Evolutionary conservation across 2,797 vertebrate genomes (phyloP).

Genomic region (Lerista edwardsae): DNA sequence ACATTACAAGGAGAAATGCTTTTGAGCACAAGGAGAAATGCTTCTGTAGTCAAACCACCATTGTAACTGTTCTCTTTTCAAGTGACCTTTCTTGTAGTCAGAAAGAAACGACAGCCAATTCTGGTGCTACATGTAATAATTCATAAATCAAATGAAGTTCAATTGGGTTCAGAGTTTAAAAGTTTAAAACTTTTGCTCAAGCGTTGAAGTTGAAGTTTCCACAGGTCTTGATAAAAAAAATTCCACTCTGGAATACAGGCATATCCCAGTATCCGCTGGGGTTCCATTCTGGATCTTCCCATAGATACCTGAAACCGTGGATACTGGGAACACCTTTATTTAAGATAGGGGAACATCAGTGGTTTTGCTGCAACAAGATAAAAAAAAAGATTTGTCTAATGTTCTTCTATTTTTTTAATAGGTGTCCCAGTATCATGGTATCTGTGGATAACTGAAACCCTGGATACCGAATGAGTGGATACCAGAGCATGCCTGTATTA

Average conservation of each 20-base stretch:
- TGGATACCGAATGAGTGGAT: too few species aligned
- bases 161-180: conserved; percentile 86
- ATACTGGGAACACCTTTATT: too few species aligned
- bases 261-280: too few species aligned
- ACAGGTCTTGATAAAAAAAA: conserved; percentile 72
- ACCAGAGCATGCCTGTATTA: too few species aligned
- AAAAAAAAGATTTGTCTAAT: too few species aligned
- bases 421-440: too few species aligned
- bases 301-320: too few species aligned
- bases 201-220: conserved; percentile 83
- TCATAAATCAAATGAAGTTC: conserved; percentile 84
- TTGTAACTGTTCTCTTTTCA: conserved; percentile 71
- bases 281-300: too few species aligned
- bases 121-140: conserved; percentile 84
- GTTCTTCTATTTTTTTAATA: too few species aligned
- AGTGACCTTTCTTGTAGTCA: conserved; percentile 75
- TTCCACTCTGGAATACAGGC: background rate
- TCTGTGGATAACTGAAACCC: too few species aligned
- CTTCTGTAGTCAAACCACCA: conserved; percentile 54
- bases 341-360: too few species aligned
- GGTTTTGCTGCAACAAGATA: too few species aligned
- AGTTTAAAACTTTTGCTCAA: conserved; percentile 85
- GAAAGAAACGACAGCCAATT: conserved; percentile 76
- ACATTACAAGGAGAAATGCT: conserved; percentile 55
- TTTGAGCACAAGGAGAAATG: conserved; percentile 55